Evolutionary conservation across 2,888 invertebrate genomes (phyloP), one percentile per base, ranked within the genome.

Genomic region (Oscheius sp.): DNA sequence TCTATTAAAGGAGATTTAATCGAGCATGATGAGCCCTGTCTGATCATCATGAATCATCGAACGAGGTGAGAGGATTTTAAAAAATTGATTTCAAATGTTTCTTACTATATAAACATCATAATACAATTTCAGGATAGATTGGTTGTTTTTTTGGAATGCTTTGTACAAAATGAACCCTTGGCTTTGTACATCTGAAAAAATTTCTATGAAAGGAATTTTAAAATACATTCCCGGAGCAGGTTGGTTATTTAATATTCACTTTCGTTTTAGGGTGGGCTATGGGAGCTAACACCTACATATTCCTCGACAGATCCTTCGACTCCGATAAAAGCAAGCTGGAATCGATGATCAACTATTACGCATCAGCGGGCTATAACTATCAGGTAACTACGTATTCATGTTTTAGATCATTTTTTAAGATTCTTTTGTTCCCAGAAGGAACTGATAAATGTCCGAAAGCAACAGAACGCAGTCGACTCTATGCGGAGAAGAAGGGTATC

Each of bases 141-240:
- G 94, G 94, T 92, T 94, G 85, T 94, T 92, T 85, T 88, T 94
- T 50, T 94, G 94, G 93, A 91, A 92, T 63, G 92, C 91, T 4
- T 89, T 93, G 83, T 92, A 92, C 82, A 92, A 92, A 83, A 91
- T 91, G 64, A 82, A 87, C 26, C 84, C 86, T 80, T 88, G 90
- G 87, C 87, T 87, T 78, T 80, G 87, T 83, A 67, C 86, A 78
- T 61, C 81, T 12, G 87, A 92, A 61, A 94, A 94, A 87, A 93
- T 93, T 82, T 91, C 94, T 63, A 89, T 94, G 61, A 94, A 94
- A 86, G 82, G 82, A 20, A 71, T 76, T 20, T 62, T 83, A 33
- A 84, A 82, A 65, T 73, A 75, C 26, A 74, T 77, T 33, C 81
- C 77, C 17, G 83, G 83, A 24, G 80, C 80, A 2, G 79, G 73